phyloP scores from a whole-genome alignment of 2,888 invertebrate species.

The Phlogophora meticulosa region DNA sequence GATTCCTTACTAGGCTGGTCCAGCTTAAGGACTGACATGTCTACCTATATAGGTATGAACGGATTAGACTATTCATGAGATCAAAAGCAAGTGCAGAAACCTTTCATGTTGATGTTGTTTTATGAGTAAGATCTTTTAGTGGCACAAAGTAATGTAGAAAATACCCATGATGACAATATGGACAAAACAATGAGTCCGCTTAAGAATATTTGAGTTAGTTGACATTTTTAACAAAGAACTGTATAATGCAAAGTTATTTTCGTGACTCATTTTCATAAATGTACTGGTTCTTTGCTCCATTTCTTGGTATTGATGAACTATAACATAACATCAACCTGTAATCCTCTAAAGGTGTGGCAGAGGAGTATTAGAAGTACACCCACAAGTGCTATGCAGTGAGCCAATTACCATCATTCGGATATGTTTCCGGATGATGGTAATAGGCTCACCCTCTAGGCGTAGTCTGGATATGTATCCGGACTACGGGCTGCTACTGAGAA shows the following conservation, averaged over 20 bases:
- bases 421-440: too few relatives aligned
- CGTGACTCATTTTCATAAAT: constrained; percentile 45
- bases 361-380: too few relatives aligned
- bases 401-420: too few relatives aligned
- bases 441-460: too few relatives aligned
- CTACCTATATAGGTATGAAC: background rate
- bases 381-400: too few relatives aligned
- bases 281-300: constrained; percentile 16
- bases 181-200: constrained; percentile 29
- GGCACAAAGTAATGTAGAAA: background rate
- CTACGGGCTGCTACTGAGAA: too few relatives aligned
- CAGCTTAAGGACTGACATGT: too few relatives aligned
- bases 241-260: constrained; percentile 13
- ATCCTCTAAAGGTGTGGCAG: too few relatives aligned
- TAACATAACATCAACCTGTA: background rate
- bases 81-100: background rate
- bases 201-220: constrained; percentile 14
- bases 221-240: constrained; percentile 31
- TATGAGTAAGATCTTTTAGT: constrained; percentile 7
- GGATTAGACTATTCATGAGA: background rate
- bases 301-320: constrained; percentile 12
- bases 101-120: background rate
- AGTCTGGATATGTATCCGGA: too few relatives aligned
- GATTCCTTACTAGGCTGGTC: too few relatives aligned
- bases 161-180: constrained; percentile 8